These are phyloP conservation scores for Acronicta leporina DNA, from an alignment of 2,888 invertebrate genomes.

Conservation along the genomic window DNA sequence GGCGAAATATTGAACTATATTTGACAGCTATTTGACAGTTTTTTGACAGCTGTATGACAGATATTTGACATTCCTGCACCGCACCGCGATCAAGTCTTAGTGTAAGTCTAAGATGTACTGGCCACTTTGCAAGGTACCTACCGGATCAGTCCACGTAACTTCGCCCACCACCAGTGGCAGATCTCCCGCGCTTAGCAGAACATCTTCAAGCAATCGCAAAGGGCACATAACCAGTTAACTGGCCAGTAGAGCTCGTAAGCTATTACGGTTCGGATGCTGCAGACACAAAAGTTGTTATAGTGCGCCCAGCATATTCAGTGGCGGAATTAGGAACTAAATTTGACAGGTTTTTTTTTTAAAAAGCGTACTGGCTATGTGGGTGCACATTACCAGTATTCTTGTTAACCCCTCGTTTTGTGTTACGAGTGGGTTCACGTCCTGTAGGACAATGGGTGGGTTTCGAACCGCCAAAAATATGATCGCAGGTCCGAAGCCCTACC, in stretches of 20 bases:
- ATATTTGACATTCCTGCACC: neutral
- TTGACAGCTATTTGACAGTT: neutral
- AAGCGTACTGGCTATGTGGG: no score
- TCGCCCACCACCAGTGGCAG: constrained; percentile 1
- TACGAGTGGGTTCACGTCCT: no score
- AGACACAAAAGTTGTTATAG: constrained; percentile 13
- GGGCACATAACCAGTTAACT: constrained; percentile 8
- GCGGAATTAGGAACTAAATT: constrained; percentile 1
- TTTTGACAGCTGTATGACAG: neutral
- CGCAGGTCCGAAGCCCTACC: no score
- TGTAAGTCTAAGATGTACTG: constrained; percentile 7
- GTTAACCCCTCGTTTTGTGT: no score
- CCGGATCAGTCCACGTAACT: neutral
- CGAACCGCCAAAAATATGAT: no score
- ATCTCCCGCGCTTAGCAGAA: constrained; percentile 3
- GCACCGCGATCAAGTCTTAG: neutral
- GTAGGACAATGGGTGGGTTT: no score
- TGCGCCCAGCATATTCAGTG: constrained; percentile 12
- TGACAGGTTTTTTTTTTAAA: no score
- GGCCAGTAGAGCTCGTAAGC: constrained; percentile 25
- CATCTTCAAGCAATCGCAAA: constrained; percentile 1
- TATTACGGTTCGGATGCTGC: constrained; percentile 22
- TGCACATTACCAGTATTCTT: no score
- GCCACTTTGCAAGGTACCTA: constrained; percentile 13
- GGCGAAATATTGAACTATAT: neutral